These are phyloP conservation scores for Chaetodon auriga DNA, from an alignment of 2,113 vertebrate species.

Conservation along the genomic window DNA sequence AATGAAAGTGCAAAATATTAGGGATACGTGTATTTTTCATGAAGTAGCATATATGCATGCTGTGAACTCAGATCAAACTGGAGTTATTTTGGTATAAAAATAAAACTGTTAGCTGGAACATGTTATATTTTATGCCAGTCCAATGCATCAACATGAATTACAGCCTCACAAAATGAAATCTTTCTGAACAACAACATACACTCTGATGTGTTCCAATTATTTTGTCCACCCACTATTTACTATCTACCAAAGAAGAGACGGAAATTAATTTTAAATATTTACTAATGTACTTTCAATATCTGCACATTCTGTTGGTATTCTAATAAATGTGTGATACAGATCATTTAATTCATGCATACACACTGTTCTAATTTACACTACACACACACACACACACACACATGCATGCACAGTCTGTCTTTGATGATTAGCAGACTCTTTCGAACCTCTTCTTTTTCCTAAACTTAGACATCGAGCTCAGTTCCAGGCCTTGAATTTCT, in stretches of 20 bases:
- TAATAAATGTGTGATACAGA: neutral
- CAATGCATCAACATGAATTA: neutral
- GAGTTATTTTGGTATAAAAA: neutral
- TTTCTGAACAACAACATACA: neutral
- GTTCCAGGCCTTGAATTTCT: slow-evolving; percentile 38
- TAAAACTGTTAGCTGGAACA: neutral
- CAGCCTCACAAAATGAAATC: neutral
- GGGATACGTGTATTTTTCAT: neutral
- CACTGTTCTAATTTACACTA: neutral
- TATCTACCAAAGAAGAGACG: neutral
- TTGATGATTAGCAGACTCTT: slow-evolving; percentile 36
- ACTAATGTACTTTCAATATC: neutral
- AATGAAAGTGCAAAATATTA: neutral
- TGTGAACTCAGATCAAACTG: slow-evolving; percentile 1
- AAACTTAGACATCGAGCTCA: slow-evolving; percentile 19
- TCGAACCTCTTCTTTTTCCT: slow-evolving; percentile 28
- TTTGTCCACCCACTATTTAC: neutral
- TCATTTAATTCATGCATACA: neutral
- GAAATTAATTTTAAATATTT: neutral
- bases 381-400: neutral
- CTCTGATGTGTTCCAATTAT: slow-evolving; percentile 4
- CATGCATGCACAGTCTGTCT: neutral
- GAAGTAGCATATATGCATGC: neutral
- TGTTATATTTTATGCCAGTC: neutral
- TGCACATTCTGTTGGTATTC: neutral